These are phyloP conservation scores for Aspidiotus destructor DNA, from an alignment of 2,888 invertebrate species.

Conservation along the genomic window DNA sequence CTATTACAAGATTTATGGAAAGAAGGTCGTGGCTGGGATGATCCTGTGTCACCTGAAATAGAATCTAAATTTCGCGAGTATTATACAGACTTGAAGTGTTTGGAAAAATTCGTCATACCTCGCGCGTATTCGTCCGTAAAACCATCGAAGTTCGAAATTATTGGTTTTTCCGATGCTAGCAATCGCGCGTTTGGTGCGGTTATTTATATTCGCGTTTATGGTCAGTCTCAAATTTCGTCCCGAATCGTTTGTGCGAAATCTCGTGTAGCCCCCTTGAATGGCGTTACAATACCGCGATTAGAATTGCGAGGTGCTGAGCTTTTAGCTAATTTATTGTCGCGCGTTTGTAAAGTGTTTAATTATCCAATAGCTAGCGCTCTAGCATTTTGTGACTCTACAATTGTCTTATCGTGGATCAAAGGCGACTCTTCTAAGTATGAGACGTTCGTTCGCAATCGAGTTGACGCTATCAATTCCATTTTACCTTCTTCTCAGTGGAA, in stretches of 20 bases:
- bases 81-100: neutral
- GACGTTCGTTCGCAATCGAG: constrained; percentile 4
- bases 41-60: constrained; percentile 7
- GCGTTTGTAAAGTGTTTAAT: neutral
- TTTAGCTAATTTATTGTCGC: constrained; percentile 13
- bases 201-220: neutral
- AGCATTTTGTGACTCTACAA: constrained; percentile 5
- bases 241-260: neutral
- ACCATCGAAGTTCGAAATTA: neutral
- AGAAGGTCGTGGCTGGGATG: constrained; percentile 9
- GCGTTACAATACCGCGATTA: constrained; percentile 28
- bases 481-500: neutral
- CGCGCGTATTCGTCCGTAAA: neutral
- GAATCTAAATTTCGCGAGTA: neutral
- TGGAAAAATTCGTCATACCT: neutral
- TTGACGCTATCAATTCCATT: neutral
- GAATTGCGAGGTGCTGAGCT: constrained; percentile 34
- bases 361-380: neutral
- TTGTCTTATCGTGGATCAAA: constrained; percentile 3
- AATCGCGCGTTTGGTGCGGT: constrained; percentile 11
- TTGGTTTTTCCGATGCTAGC: constrained; percentile 6
- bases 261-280: constrained; percentile 5
- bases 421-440: neutral
- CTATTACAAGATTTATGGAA: constrained; percentile 3
- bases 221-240: neutral